A percentile compares a stretch with the other conserved stretches of the same genome.
These are phyloP conservation scores for Neotoxoptera formosana DNA, from an alignment of 1,140 invertebrate species.

Conservation along the genomic window DNA sequence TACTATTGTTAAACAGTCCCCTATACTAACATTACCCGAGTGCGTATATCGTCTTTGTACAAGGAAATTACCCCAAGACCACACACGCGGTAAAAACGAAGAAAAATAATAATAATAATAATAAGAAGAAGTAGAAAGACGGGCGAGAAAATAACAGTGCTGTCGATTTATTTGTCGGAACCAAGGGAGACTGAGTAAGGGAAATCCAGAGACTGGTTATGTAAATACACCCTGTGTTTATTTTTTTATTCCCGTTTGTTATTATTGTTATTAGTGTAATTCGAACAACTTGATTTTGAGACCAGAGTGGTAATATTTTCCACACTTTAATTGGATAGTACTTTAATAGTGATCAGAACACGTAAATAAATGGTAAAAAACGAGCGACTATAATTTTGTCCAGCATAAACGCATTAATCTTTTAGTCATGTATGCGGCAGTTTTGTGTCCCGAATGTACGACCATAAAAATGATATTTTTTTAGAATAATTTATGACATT, in stretches of 20 bases:
- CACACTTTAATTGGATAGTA: constrained; percentile 43
- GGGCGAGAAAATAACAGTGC: neutral
- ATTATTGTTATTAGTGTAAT: constrained; percentile 52
- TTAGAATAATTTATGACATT: neutral
- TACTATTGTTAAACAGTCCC: constrained; percentile 10
- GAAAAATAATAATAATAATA: neutral
- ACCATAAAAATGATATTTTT: neutral
- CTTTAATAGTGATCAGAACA: constrained; percentile 16
- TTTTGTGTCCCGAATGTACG: neutral
- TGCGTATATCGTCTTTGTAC: neutral
- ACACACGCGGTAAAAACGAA: constrained; percentile 29
- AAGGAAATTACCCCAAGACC: constrained; percentile 50
- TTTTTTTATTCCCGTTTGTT: constrained; percentile 25
- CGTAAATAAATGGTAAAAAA: constrained; percentile 36
- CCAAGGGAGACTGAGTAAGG: constrained; percentile 14
- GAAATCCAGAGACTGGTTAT: constrained; percentile 48
- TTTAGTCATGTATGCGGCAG: neutral
- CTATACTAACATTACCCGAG: constrained; percentile 25
- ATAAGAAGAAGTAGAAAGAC: neutral
- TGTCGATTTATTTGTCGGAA: constrained; percentile 1
- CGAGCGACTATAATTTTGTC: neutral
- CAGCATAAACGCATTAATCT: neutral
- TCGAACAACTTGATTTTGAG: constrained; percentile 35
- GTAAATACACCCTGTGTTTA: constrained; percentile 55
- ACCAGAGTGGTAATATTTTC: constrained; percentile 38